Conservation (phyloP, 2,797 vertebrate genomes). For the Argentina silus region DNA sequence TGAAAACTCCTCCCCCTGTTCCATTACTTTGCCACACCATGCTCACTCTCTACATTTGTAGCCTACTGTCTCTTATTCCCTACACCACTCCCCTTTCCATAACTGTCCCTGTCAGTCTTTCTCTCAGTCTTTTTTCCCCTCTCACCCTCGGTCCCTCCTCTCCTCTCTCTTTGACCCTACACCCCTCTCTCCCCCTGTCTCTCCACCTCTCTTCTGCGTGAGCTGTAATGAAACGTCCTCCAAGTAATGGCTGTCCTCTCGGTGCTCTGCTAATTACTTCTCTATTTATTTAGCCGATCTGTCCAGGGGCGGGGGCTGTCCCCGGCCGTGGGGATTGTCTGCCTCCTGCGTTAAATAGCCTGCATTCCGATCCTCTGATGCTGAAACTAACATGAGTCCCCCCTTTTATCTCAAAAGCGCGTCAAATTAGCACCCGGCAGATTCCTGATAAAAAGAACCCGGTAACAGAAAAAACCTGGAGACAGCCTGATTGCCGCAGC, state of each 20-base stretch:
- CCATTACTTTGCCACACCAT: background rate
- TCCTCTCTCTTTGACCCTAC: background rate
- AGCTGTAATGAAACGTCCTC: conserved; percentile 70
- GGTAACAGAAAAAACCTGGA: conserved; percentile 36
- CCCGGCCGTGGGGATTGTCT: conserved; percentile 76
- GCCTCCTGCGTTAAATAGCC: conserved; percentile 81
- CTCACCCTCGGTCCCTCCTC: background rate
- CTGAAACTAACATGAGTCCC: conserved; percentile 75
- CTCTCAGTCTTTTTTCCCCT: background rate
- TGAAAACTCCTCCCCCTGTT: background rate
- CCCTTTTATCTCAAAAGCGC: conserved; percentile 74
- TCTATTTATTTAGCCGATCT: conserved; percentile 81
- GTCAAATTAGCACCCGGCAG: conserved; percentile 76
- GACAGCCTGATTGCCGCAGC: conserved; percentile 19
- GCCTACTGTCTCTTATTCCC: background rate
- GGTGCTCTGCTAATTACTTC: conserved; percentile 83
- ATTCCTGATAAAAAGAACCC: conserved; percentile 63
- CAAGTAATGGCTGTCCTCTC: conserved; percentile 61
- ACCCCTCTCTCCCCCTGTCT: conserved; percentile 11
- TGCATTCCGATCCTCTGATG: conserved; percentile 84
- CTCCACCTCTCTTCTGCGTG: conserved; percentile 14
- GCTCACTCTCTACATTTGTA: conserved; percentile 1
- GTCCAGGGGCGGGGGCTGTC: conserved; percentile 70
- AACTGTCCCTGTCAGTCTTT: background rate
- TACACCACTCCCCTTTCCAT: background rate